Conservation (phyloP, 2,113 vertebrate species). For the Leptodactylus fuscus region DNA sequence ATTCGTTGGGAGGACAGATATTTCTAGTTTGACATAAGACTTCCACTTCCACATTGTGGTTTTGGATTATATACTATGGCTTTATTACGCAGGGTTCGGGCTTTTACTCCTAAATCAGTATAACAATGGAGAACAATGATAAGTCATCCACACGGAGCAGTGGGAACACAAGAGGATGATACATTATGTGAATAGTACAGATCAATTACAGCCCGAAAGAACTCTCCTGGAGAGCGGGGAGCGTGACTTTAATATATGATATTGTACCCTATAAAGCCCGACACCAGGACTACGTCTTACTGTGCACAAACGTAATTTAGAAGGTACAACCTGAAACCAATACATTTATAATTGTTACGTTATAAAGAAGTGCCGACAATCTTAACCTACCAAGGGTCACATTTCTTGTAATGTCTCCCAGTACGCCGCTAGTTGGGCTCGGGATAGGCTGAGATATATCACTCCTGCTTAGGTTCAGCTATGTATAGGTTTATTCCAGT, state of each 20-base stretch:
- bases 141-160: neutral
- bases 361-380: neutral
- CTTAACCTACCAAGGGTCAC: neutral
- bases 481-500: neutral
- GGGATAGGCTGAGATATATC: neutral
- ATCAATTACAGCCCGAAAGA: neutral
- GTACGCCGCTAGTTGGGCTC: neutral
- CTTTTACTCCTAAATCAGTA: neutral
- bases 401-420: neutral
- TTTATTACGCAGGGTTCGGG: slow-evolving; percentile 8
- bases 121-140: neutral
- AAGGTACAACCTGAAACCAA: neutral
- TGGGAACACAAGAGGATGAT: slow-evolving; percentile 5
- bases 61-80: neutral
- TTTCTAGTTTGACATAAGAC: neutral
- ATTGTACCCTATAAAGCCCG: slow-evolving; percentile 2
- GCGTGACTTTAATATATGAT: neutral
- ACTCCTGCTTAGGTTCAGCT: neutral
- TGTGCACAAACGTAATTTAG: neutral
- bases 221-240: neutral
- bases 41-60: neutral
- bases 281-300: neutral
- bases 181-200: neutral
- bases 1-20: neutral
- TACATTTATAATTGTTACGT: neutral